A percentile compares a stretch with the other conserved stretches of the same genome.
Conservation (phyloP, 1,140 invertebrate genomes). For the Rhizoglyphus robini region DNA sequence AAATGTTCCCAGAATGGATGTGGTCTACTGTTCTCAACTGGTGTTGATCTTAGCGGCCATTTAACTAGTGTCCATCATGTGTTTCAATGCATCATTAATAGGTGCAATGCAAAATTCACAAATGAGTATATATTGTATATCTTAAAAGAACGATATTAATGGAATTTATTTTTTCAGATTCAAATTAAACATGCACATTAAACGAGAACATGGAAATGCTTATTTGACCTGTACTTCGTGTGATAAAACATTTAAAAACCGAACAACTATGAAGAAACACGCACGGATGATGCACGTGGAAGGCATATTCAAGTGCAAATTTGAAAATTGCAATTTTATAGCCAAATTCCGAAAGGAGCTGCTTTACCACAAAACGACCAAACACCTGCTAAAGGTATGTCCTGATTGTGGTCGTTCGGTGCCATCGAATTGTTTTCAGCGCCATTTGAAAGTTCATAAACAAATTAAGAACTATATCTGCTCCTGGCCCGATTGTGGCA, state of each 20-base stretch:
- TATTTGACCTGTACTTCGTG: slow-evolving; percentile 8
- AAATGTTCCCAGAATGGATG: not conserved
- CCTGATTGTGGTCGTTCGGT: slow-evolving; percentile 5
- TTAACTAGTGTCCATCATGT: not conserved
- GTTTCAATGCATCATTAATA: not conserved
- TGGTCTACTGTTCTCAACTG: not conserved
- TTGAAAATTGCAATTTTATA: slow-evolving; percentile 9
- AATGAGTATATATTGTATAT: not conserved
- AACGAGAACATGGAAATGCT: not conserved
- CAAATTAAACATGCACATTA: slow-evolving; percentile 4
- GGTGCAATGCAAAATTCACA: not conserved
- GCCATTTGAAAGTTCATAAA: not conserved
- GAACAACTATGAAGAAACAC: not conserved
- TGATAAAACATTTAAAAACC: not conserved
- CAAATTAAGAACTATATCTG: slow-evolving; percentile 10
- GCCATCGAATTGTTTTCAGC: not conserved
- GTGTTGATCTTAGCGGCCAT: not conserved
- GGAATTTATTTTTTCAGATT: not conserved
- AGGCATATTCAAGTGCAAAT: not conserved
- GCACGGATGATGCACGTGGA: slow-evolving; percentile 10
- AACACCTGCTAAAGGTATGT: not conserved
- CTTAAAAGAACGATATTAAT: not conserved
- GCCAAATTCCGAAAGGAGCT: slow-evolving; percentile 2
- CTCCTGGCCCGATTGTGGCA: slow-evolving; percentile 12
- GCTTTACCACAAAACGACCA: slow-evolving; percentile 3